These are phyloP conservation scores for Gavia stellata DNA, from an alignment of 2,113 vertebrate species.

Conservation along the genomic window DNA sequence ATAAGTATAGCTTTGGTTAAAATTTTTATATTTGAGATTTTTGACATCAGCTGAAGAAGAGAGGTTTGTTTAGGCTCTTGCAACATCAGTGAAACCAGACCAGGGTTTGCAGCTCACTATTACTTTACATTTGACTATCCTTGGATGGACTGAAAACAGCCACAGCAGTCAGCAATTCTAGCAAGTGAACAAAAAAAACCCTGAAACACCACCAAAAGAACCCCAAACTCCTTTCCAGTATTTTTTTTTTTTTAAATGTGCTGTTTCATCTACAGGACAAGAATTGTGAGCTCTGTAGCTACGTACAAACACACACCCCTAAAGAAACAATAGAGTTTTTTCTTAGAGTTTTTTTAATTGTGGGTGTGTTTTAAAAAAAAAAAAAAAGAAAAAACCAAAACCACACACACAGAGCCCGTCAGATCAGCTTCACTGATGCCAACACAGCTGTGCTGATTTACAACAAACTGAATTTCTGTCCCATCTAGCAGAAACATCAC, in stretches of 20 bases:
- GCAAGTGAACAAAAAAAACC: background rate
- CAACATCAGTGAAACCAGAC: background rate
- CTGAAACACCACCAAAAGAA: background rate
- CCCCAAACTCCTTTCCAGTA: background rate
- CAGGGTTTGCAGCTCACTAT: background rate
- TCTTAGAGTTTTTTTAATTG: background rate
- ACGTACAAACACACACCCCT: accelerated
- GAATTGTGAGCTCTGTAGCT: background rate
- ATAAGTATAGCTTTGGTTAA: no score
- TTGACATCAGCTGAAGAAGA: background rate
- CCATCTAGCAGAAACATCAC: background rate
- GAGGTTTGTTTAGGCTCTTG: background rate
- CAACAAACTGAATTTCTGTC: background rate
- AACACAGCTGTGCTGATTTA: background rate
- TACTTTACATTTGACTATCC: background rate
- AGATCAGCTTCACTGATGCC: background rate
- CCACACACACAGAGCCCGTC: background rate
- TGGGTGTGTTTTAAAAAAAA: no score
- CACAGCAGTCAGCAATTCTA: background rate
- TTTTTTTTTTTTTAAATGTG: background rate
- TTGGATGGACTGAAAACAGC: background rate
- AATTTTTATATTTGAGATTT: background rate
- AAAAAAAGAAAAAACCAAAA: background rate
- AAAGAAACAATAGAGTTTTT: background rate
- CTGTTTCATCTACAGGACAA: background rate